A percentile compares a stretch with the other conserved stretches of the same genome.
These are phyloP conservation scores for Porphyrio hochstetteri DNA, from an alignment of 2,113 vertebrate species.

Conservation along the genomic window DNA sequence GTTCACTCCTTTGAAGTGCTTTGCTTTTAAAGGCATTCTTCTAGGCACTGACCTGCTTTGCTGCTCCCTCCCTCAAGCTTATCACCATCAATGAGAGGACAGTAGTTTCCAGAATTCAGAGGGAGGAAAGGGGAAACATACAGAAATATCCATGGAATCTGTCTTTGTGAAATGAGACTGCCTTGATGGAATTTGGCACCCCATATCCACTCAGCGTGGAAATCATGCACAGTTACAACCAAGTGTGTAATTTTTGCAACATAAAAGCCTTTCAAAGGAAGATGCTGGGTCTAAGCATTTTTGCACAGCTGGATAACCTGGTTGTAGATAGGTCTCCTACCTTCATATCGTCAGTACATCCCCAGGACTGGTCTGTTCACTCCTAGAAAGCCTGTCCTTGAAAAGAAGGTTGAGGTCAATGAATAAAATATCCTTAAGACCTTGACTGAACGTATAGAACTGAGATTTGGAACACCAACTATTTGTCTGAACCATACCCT, in stretches of 20 bases:
- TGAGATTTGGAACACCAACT: not conserved
- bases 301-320: not conserved
- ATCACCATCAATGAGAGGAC: not conserved
- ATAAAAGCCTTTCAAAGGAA: constrained; percentile 5
- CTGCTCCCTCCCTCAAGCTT: constrained; percentile 24
- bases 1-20: not conserved
- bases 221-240: not conserved
- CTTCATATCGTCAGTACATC: not conserved
- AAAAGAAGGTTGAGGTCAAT: not conserved
- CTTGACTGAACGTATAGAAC: not conserved
- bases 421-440: not conserved
- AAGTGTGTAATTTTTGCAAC: not conserved
- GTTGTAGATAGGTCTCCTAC: not conserved
- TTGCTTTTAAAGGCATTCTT: constrained; percentile 26
- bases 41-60: not conserved
- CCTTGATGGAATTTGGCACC: constrained; percentile 54
- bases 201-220: not conserved
- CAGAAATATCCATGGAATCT: constrained; percentile 70
- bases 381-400: not conserved
- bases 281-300: not conserved
- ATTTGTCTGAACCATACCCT: not conserved
- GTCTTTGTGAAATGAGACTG: constrained; percentile 6
- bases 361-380: not conserved
- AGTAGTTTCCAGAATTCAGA: constrained; percentile 16
- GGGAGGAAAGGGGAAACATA: not conserved